Conservation (phyloP, 2,888 invertebrate species). For the Sinentomon sp. region DNA sequence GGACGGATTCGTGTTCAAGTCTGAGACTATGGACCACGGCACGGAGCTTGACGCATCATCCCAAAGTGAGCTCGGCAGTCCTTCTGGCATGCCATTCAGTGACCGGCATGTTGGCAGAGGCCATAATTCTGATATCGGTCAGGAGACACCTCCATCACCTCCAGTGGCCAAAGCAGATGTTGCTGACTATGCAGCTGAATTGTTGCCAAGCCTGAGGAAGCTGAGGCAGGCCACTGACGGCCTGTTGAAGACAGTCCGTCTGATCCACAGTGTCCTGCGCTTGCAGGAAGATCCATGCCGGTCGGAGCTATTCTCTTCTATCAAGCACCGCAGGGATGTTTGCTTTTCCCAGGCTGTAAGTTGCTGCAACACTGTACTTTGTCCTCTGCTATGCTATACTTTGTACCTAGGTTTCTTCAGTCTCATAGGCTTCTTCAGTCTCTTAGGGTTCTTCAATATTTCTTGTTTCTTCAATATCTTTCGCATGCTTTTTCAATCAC, state of each 20-base stretch:
- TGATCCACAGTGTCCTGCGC: constrained; percentile 56
- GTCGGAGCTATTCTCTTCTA: constrained; percentile 38
- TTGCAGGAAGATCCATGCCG: constrained; percentile 47
- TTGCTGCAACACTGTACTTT: constrained; percentile 12
- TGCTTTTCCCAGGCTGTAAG: constrained; percentile 74
- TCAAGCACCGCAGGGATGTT: constrained; percentile 56
- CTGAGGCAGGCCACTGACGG: constrained; percentile 51
- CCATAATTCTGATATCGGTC: no score
- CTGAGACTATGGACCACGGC: no score
- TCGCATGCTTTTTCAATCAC: no score
- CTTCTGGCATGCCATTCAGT: no score
- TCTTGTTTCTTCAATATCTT: no score
- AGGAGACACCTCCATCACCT: background rate
- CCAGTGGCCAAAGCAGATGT: background rate
- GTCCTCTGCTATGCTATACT: background rate
- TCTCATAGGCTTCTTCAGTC: no score
- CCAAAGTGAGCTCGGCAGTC: no score
- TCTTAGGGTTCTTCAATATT: no score
- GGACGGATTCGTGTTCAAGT: no score
- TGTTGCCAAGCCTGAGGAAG: constrained; percentile 51
- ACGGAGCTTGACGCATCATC: no score
- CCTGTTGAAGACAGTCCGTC: constrained; percentile 37
- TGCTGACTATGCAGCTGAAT: constrained; percentile 46
- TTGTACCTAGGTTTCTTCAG: background rate
- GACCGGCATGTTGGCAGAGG: no score